A percentile compares a stretch with the other conserved stretches of the same genome.
Conservation (phyloP, 64 coral and sea anemone species). For the Stichodactyla helianthus region DNA sequence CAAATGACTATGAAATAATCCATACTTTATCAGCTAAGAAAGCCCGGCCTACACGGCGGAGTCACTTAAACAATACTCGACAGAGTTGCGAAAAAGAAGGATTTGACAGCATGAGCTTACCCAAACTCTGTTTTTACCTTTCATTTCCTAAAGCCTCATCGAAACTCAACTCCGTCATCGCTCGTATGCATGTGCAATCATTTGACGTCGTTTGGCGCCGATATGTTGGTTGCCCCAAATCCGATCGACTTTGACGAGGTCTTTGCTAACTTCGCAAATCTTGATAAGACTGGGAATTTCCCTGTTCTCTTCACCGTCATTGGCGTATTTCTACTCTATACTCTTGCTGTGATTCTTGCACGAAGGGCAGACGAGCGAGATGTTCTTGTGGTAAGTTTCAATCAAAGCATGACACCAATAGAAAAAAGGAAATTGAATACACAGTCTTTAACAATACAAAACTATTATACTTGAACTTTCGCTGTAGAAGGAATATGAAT, state of each 20-base stretch:
- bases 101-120: not conserved
- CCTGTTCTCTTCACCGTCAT: conserved; percentile 4
- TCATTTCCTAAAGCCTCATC: conserved; percentile 15
- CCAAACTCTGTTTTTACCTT: not conserved
- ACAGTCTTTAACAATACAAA: not conserved
- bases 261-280: not conserved
- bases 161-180: conserved; percentile 12
- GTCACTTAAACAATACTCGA: not conserved
- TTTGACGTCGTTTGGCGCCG: conserved; percentile 38
- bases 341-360: conserved; percentile 13
- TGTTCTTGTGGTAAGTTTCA: conserved; percentile 19
- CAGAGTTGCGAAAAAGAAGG: not conserved
- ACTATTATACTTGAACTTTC: not conserved
- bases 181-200: conserved; percentile 47
- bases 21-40: too few species aligned
- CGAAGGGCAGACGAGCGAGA: conserved; percentile 36
- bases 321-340: conserved; percentile 31
- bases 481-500: not conserved
- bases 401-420: not conserved
- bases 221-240: conserved; percentile 32
- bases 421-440: not conserved
- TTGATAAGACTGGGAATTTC: not conserved
- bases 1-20: too few species aligned
- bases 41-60: too few species aligned
- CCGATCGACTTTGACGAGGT: conserved; percentile 30